A percentile compares a stretch with the other conserved stretches of the same genome.
Evolutionary conservation across 2,113 vertebrate species (phyloP).

Genomic region (Sorex fumeus): DNA sequence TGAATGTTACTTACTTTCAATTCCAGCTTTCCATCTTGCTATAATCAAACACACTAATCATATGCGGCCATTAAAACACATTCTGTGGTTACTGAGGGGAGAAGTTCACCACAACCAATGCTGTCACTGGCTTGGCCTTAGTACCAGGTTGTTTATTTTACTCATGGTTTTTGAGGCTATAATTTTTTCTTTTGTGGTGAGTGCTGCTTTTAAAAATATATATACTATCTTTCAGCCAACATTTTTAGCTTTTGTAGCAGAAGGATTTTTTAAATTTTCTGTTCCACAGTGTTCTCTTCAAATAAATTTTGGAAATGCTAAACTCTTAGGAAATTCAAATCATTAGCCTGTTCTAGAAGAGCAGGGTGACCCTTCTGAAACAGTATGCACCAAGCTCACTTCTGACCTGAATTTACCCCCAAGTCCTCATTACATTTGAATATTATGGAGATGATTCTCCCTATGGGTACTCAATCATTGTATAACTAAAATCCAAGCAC

Average conservation of each 20-base stretch:
- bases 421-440: background rate
- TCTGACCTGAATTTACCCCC: background rate
- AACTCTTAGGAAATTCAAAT: background rate
- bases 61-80: background rate
- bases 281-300: background rate
- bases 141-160: background rate
- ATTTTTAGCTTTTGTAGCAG: background rate
- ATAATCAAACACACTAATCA: background rate
- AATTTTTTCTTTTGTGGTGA: conserved; percentile 20
- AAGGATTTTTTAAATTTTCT: conserved; percentile 31
- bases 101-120: background rate
- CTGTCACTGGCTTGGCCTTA: background rate
- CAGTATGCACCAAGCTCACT: background rate
- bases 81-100: background rate
- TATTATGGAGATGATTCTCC: background rate
- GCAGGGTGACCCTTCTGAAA: background rate
- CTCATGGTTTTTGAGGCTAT: background rate
- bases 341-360: background rate
- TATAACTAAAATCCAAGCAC: no score
- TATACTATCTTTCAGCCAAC: background rate
- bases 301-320: conserved; percentile 30
- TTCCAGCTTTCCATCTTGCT: background rate
- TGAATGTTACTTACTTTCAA: background rate
- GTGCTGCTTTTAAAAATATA: background rate
- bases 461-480: no score